Conservation (phyloP, 2,113 vertebrate genomes). For the Dromiciops gliroides region DNA sequence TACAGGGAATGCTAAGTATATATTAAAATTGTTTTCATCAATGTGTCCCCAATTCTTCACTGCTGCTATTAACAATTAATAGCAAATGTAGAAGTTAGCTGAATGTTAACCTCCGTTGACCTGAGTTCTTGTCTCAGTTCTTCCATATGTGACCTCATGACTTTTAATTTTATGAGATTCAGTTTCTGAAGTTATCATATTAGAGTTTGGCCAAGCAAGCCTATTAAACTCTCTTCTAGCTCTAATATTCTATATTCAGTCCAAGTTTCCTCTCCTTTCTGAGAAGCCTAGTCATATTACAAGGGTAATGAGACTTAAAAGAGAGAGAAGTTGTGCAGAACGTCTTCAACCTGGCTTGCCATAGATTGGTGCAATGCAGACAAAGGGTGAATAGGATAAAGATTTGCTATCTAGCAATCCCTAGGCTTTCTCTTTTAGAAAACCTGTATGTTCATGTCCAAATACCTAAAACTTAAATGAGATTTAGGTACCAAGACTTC, state of each 20-base stretch:
- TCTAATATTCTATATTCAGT: neutral
- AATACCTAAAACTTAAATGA: constrained; percentile 4
- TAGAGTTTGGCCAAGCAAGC: neutral
- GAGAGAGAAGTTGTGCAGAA: neutral
- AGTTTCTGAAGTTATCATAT: neutral
- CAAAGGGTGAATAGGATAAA: constrained; percentile 18
- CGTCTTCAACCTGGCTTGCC: neutral
- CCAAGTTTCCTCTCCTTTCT: neutral
- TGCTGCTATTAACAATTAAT: neutral
- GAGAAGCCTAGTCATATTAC: neutral
- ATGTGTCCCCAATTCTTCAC: neutral
- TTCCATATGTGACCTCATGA: neutral
- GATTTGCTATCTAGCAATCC: neutral
- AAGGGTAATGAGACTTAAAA: neutral
- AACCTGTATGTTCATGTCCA: neutral
- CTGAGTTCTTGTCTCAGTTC: neutral
- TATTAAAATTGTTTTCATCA: neutral
- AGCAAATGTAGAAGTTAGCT: neutral
- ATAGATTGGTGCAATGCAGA: constrained; percentile 8
- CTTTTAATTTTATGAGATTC: neutral
- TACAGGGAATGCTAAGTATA: neutral
- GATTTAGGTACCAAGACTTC: neutral
- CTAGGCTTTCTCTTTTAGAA: constrained; percentile 8
- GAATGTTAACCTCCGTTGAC: neutral
- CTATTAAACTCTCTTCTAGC: neutral